phyloP scores from a whole-genome alignment of 2,113 vertebrate species.

The Percopsis transmontana region DNA sequence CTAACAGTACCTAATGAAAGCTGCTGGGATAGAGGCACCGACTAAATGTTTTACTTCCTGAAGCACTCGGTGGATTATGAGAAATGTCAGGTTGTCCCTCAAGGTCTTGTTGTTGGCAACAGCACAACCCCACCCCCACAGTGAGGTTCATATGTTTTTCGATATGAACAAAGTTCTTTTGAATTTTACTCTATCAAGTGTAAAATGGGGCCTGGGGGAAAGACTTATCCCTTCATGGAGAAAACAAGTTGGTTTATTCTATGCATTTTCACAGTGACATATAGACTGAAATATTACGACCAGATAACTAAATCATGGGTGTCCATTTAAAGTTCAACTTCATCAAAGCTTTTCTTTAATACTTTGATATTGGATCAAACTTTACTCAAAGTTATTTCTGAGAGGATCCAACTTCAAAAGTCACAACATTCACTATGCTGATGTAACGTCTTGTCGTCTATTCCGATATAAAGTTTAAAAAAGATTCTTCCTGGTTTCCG shows the following conservation, averaged over 20 bases:
- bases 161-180: background rate
- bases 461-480: no score
- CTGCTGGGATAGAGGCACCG: conserved; percentile 14
- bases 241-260: background rate
- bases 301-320: no score
- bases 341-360: no score
- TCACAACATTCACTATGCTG: no score
- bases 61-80: conserved; percentile 15
- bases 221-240: background rate
- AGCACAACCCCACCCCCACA: background rate
- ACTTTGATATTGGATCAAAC: no score
- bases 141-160: background rate
- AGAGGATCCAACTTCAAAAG: no score
- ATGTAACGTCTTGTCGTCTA: no score
- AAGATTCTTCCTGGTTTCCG: no score
- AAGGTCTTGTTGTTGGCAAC: conserved; percentile 3
- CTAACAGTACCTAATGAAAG: conserved; percentile 44
- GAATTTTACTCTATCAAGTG: background rate
- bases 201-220: background rate
- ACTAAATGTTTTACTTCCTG: conserved; percentile 13
- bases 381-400: no score
- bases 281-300: no score
- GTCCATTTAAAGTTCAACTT: no score
- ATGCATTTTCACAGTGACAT: no score
- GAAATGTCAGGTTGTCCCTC: conserved; percentile 47